These are phyloP conservation scores for Synanthedon tipuliformis DNA, from an alignment of 2,888 invertebrate species.

Conservation along the genomic window DNA sequence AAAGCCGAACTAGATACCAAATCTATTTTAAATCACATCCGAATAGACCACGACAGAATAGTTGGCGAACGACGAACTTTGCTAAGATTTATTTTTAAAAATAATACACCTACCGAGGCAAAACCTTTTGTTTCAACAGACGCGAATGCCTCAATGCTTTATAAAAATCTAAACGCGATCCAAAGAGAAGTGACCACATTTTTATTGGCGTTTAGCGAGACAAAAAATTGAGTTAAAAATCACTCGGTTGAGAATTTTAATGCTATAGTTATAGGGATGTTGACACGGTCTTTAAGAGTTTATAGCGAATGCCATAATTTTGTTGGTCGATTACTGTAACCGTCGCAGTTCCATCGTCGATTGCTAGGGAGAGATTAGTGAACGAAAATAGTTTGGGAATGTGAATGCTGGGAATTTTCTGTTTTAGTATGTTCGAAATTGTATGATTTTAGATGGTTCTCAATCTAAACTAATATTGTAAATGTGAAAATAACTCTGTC, in stretches of 20 bases:
- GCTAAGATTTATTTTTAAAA: conserved; percentile 57
- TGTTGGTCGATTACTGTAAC: background rate
- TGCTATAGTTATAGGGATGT: conserved; percentile 1
- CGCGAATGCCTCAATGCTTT: conserved; percentile 8
- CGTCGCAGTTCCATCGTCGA: conserved; percentile 8
- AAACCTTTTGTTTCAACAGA: conserved; percentile 45
- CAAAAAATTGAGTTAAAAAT: too few species aligned
- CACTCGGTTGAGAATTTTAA: conserved; percentile 1
- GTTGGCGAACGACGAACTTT: conserved; percentile 52
- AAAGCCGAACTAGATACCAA: conserved; percentile 40
- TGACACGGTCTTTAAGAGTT: background rate
- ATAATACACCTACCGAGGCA: conserved; percentile 30
- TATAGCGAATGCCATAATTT: background rate
- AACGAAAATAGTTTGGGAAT: conserved; percentile 12
- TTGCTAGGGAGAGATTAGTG: conserved; percentile 13
- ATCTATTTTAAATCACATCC: conserved; percentile 46
- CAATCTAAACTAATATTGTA: too few species aligned
- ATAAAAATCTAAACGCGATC: conserved; percentile 12
- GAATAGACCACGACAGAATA: conserved; percentile 46
- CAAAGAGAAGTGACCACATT: background rate
- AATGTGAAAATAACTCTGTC: too few species aligned
- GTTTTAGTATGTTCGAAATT: background rate
- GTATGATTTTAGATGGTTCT: background rate
- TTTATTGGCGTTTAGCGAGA: background rate
- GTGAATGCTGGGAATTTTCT: conserved; percentile 9